phyloP scores from a whole-genome alignment of 2,797 vertebrate species.

The Sebastes alutus region DNA sequence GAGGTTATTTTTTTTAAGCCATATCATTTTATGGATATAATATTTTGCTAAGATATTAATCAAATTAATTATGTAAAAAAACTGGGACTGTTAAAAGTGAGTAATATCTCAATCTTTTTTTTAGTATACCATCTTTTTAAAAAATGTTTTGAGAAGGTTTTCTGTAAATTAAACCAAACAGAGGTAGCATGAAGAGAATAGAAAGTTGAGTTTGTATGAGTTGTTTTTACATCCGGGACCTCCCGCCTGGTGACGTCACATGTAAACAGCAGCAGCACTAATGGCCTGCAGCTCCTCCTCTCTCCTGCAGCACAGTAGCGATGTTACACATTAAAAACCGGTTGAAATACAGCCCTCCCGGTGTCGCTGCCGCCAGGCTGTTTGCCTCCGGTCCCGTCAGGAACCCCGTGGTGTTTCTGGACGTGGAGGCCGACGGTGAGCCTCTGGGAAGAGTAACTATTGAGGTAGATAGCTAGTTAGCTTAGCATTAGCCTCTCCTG shows the following conservation, averaged over 20 bases:
- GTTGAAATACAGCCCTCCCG: conserved; percentile 70
- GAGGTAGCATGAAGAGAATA: no score
- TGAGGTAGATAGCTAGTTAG: conserved; percentile 79
- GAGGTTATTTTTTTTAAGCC: no score
- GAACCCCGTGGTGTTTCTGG: conserved; percentile 90
- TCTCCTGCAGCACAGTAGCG: background rate
- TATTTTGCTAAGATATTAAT: no score
- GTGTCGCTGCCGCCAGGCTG: conserved; percentile 68
- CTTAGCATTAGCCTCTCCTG: conserved; percentile 15
- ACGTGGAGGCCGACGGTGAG: conserved; percentile 88
- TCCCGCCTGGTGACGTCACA: conserved; percentile 54
- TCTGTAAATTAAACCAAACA: no score
- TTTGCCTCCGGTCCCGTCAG: conserved; percentile 55
- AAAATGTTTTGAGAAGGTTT: no score
- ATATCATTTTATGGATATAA: no score
- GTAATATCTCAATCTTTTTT: no score
- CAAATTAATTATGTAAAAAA: no score
- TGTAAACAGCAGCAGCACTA: conserved; percentile 27
- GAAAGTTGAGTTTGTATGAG: no score
- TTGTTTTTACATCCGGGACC: no score
- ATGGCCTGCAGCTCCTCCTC: background rate
- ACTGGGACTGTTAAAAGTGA: no score
- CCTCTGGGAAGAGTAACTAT: conserved; percentile 88
- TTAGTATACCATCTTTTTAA: no score
- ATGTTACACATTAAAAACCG: conserved; percentile 81